Base-by-base conservation (phyloP, 2,797 vertebrate species). In the Emys orbicularis region DNA sequence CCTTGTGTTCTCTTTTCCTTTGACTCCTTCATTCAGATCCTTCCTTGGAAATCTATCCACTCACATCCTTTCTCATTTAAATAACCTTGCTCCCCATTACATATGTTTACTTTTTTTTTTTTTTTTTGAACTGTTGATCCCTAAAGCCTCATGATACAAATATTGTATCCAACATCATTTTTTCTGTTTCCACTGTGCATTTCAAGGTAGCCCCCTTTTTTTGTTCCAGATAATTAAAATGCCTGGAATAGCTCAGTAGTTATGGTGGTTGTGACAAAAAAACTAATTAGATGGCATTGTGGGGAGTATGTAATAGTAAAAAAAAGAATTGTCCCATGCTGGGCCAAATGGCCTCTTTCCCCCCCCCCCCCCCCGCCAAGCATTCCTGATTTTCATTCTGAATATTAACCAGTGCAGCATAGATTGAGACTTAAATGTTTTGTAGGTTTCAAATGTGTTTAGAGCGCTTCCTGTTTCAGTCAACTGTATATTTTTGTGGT, bases 221-320 rank as follows among this genome's bases (percentile, higher is more conserved):
- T 93, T 80, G 83, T 94, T 84, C 87, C 81, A 90, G 85, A 81
- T 85, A 94, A 56, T 92, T 88, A 91, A 89, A 8, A 56, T 93
- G 8, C 23, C 34, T 85, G 47, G 68, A 95, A 72, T 37, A 79
- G 88, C 74, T 95, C 50, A 89, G 27, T 44, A 74, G 87, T 87
- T 86, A 72, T 84, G 16, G 44, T 88, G 3, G 49, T 82, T 90
- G 90, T 92, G 84, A 86, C 79, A 81, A 68, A 92, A 86, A 96
- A 91, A 74, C 86, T 90, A 89, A 92, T 95, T 95, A 92, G 76
- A 41, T 34, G 90, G 91, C 81, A 86, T 93, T 84, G 79, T 86
- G 91, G 84, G 92, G 88, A 79, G 84, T 27, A 44, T 19, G n/a
- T 47, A 81, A 5, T 13, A 65, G 79, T 0, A 0, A 49, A 47